phyloP scores from a whole-genome alignment of 2,797 vertebrate species.

The Chelon auratus region DNA sequence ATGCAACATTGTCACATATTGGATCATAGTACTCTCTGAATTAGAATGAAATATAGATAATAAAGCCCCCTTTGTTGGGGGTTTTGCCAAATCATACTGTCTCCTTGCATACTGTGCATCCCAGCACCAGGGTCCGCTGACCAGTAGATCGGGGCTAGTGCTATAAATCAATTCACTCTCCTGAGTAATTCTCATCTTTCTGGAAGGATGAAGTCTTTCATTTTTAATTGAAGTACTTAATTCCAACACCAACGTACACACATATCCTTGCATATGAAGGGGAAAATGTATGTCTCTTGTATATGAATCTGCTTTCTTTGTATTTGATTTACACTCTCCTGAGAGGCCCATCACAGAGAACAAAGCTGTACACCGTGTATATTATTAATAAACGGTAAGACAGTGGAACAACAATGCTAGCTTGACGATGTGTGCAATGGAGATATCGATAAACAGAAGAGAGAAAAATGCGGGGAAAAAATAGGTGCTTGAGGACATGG shows the following conservation, averaged over 20 bases:
- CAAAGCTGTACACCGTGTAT: slow-evolving; percentile 35
- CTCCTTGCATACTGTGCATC: too few relatives aligned
- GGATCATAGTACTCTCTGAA: too few relatives aligned
- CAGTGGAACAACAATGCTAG: neutral
- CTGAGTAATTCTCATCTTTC: slow-evolving; percentile 39
- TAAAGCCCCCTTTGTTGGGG: too few relatives aligned
- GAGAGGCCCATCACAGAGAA: slow-evolving; percentile 42
- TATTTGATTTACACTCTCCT: slow-evolving; percentile 59
- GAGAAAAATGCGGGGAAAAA: neutral
- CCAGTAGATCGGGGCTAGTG: too few relatives aligned
- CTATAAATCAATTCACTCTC: slow-evolving; percentile 20
- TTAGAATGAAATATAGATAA: too few relatives aligned
- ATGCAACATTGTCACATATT: too few relatives aligned
- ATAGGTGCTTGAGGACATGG: neutral
- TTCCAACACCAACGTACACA: slow-evolving; percentile 9
- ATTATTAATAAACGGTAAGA: slow-evolving; percentile 52
- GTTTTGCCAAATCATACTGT: too few relatives aligned
- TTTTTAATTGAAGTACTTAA: slow-evolving; percentile 4
- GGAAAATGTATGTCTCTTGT: slow-evolving; percentile 13
- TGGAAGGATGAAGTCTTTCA: slow-evolving; percentile 20
- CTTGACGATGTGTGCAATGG: neutral
- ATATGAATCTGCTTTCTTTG: slow-evolving; percentile 49
- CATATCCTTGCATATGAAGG: neutral
- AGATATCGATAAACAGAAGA: slow-evolving; percentile 34
- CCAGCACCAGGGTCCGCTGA: too few relatives aligned